Base-by-base conservation (phyloP, 2,797 vertebrate species). In the Melanotaenia maccullochi region DNA sequence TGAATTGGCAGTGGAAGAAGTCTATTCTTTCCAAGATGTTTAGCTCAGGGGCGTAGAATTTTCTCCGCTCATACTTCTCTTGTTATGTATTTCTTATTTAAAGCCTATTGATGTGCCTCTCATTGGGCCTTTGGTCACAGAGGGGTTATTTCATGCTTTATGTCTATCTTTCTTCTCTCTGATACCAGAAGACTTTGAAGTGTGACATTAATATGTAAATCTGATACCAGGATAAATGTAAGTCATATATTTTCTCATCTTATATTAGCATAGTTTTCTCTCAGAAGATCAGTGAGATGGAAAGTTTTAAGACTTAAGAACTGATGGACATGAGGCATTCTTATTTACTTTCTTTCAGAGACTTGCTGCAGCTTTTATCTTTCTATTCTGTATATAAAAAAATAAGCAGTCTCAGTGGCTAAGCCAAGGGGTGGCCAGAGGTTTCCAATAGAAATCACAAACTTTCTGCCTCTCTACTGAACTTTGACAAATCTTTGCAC, bases 11-110 rank as follows among this genome's bases (percentile, higher is more conserved):
- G 75, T 51, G 57, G 81, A 84, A 80, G 81, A 78, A 82, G 73
- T 85, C 76, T 80, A 81, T 93, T 92, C 88, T 93, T 92, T 80
- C 89, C 73, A 67, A 78, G 80, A 90, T 86, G 85, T 89, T 76
- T 92, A 78, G 85, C 89, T 93, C 76, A 85, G 69, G 85, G 87
- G 78, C 16, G 59, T 76, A 65, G 81, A 81, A 84, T 87, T 86
- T 78, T 72, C 74, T 42, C 83, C 68, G 65, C 79, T 86, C 22
- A 9, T 69, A 62, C 81, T 86, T 79, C 79, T 69, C 65, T 80
- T 66, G 70, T 82, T 66, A 54, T 84, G 74, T 85, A 78, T 85
- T 87, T 87, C 76, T 81, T 88, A 82, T 89, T 88, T 85, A 83
- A 90, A 90, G 58, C 55, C 77, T 72, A 81, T 87, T 86, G 89